These are phyloP conservation scores for Formicarius rufipectus DNA, from an alignment of 2,113 vertebrate species.

Conservation along the genomic window DNA sequence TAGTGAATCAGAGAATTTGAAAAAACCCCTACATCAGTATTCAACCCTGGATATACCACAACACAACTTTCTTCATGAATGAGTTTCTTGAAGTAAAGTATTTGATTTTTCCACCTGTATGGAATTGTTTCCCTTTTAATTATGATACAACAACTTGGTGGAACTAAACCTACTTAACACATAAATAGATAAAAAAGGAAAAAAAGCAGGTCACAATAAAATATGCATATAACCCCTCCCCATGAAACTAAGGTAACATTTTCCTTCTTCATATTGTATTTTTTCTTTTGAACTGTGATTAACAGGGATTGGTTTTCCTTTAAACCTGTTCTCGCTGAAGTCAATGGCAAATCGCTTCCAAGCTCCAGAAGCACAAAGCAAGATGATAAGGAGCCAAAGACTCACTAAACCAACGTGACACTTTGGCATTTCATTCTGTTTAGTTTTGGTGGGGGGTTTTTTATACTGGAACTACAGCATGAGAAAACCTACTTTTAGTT, in stretches of 20 bases:
- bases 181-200: background rate
- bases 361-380: background rate
- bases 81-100: background rate
- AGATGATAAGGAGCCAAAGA: background rate
- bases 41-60: background rate
- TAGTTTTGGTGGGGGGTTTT: rapidly evolving
- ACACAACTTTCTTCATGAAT: background rate
- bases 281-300: background rate
- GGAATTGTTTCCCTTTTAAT: background rate
- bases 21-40: rapidly evolving
- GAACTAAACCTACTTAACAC: background rate
- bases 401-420: background rate
- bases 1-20: background rate
- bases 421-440: background rate
- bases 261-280: background rate
- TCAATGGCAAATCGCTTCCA: background rate
- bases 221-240: background rate
- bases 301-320: background rate
- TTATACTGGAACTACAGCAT: background rate
- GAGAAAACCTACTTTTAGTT: background rate
- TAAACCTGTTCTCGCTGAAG: background rate
- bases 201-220: background rate
- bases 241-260: background rate
- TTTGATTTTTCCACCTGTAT: background rate
- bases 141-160: background rate